These are phyloP conservation scores for Platyrinchus mystaceus DNA, from an alignment of 2,797 vertebrate species.

Conservation along the genomic window DNA sequence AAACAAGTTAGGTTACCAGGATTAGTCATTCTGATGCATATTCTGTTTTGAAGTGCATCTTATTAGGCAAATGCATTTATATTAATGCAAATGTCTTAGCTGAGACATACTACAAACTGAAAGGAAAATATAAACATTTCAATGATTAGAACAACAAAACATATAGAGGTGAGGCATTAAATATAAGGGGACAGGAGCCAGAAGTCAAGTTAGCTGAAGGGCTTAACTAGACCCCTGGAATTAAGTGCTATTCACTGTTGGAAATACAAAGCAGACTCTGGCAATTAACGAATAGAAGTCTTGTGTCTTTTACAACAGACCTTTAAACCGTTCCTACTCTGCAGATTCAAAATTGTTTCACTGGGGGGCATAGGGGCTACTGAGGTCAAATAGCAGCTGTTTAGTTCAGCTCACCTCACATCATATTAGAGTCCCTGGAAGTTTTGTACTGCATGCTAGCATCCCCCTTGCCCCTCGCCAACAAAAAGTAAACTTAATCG, in stretches of 20 bases:
- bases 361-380: background rate
- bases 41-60: background rate
- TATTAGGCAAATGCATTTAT: background rate
- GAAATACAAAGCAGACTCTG: constrained; percentile 52
- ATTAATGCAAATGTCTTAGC: background rate
- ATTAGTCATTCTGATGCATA: background rate
- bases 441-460: background rate
- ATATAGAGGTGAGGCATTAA: constrained; percentile 23
- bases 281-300: constrained; percentile 66
- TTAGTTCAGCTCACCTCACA: background rate
- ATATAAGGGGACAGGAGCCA: background rate
- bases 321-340: constrained; percentile 52
- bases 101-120: background rate
- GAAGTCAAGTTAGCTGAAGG: constrained; percentile 60
- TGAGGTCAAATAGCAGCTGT: constrained; percentile 15
- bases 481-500: background rate
- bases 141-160: background rate
- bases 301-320: constrained; percentile 58
- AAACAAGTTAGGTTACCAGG: background rate
- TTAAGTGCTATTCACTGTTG: constrained; percentile 52
- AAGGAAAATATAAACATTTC: constrained; percentile 26
- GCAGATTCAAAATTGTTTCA: constrained; percentile 35
- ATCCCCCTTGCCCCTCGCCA: rapidly evolving
- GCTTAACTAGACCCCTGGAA: constrained; percentile 42
- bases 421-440: background rate